These are phyloP conservation scores for Scaptodrosophila lebanonensis DNA, from an alignment of 1,140 invertebrate genomes.

Conservation along the genomic window DNA sequence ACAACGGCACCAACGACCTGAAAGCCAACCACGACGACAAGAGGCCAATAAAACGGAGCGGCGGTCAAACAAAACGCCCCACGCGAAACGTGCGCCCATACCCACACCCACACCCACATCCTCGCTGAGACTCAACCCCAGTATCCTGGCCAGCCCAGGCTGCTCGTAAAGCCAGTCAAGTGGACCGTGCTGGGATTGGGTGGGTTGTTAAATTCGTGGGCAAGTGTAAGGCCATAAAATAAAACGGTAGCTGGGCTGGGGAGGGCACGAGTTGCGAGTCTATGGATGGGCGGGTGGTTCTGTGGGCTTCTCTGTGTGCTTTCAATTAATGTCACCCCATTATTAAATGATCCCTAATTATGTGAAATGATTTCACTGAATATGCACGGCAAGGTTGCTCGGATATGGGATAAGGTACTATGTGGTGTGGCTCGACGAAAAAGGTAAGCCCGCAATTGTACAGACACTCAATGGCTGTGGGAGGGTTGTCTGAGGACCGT, in stretches of 20 bases:
- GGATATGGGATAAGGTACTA: slow-evolving; percentile 11
- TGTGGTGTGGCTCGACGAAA: slow-evolving; percentile 28
- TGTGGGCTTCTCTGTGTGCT: slow-evolving; percentile 31
- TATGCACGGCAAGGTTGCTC: slow-evolving; percentile 45
- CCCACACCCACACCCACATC: slow-evolving; percentile 15
- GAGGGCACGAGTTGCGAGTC: slow-evolving; percentile 8
- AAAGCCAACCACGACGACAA: slow-evolving; percentile 20
- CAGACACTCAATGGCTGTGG: slow-evolving; percentile 4
- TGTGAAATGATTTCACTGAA: slow-evolving; percentile 77
- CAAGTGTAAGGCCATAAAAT: slow-evolving; percentile 50
- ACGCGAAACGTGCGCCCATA: slow-evolving; percentile 6
- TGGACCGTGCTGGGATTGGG: slow-evolving; percentile 45
- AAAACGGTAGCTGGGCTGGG: slow-evolving; percentile 50
- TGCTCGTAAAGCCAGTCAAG: slow-evolving; percentile 66
- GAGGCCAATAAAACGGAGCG: slow-evolving; percentile 63
- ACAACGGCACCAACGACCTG: background rate
- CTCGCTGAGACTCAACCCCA: background rate
- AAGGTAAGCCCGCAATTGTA: slow-evolving; percentile 51
- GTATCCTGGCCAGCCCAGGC: slow-evolving; percentile 34
- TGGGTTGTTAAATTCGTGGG: slow-evolving; percentile 14
- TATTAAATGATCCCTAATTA: slow-evolving; percentile 78
- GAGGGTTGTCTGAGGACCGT: too few species aligned
- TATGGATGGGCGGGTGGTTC: slow-evolving; percentile 6
- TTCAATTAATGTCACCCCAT: slow-evolving; percentile 77
- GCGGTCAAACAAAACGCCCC: slow-evolving; percentile 33